Base-by-base conservation (phyloP, 2,888 invertebrate genomes). In the Conistra vaccinii region DNA sequence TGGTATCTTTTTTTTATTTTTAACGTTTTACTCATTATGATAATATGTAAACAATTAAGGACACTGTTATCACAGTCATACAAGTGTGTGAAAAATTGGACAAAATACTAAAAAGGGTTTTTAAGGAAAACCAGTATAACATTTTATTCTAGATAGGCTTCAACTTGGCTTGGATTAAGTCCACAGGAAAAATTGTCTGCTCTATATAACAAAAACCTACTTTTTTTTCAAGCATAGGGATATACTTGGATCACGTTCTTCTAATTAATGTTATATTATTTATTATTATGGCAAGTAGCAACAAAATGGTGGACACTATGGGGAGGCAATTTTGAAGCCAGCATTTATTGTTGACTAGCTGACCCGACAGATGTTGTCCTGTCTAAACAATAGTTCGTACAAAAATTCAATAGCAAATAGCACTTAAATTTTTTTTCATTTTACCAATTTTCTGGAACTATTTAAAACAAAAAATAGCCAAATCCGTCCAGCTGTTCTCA, bases 1-100 rank as follows among this genome's bases (percentile, higher is more conserved):
- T 5, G 3, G 32, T 32, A 32, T 2, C 35, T 35, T 17, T 14
- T 0, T 35, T n/a, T 26, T 39, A 23, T 53, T 42, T 14, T 29
- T 14, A 9, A 53, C 20, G 7, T n/a, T 3, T 53, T 14, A 55
- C 14, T 26, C 2, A 14, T 55, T 26, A 26, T n/a, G n/a, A 39
- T 78, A 68, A 42, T 42, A 68, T 32, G 35, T 29, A 35, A 76
- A 57, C 12, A 76, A 63, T 48, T 35, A 39, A 26, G 26, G 48
- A 48, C 14, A 35, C 7, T 57, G 3, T 20, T 42, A 67, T 48
- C 57, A 66, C 35, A 35, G n/a, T 32, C 20, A 14, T 32, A 9
- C 1, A 29, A 75, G 5, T 32, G 20, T 67, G 26, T 7, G 7
- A 39, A 66, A 26, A 17, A 53, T 55, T 29, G 45, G 4, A 4